Conservation (phyloP, 2,113 vertebrate genomes). For the Collichthys lucidus region DNA sequence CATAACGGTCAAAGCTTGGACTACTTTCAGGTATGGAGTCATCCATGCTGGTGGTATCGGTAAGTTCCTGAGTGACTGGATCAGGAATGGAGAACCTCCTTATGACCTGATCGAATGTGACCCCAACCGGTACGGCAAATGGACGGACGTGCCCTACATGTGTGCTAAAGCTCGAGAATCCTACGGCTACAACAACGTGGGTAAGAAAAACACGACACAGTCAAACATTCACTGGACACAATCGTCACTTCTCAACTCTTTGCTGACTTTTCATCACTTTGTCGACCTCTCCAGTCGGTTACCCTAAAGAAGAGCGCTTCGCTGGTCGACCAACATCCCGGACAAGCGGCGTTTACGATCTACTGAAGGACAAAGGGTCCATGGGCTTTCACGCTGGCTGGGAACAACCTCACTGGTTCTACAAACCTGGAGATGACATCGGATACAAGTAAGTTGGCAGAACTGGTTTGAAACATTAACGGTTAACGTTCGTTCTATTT, state of each 20-base stretch:
- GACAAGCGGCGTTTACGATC: conserved; percentile 89
- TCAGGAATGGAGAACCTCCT: conserved; percentile 90
- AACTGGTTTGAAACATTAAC: neutral
- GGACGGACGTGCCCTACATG: conserved; percentile 91
- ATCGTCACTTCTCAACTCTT: neutral
- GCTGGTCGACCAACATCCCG: conserved; percentile 92
- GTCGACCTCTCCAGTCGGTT: conserved; percentile 85
- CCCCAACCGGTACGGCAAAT: conserved; percentile 95
- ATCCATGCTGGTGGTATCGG: conserved; percentile 97
- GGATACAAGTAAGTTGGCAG: conserved; percentile 88
- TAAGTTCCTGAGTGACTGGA: conserved; percentile 97
- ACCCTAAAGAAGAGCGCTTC: conserved; percentile 97
- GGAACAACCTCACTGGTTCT: conserved; percentile 99
- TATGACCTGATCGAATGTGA: conserved; percentile 96
- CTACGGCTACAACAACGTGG: conserved; percentile 95
- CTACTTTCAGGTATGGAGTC: conserved; percentile 89
- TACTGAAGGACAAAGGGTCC: conserved; percentile 88
- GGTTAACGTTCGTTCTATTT: neutral
- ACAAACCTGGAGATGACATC: conserved; percentile 89
- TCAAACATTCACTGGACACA: accelerated
- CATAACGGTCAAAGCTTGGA: neutral
- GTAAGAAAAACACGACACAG: conserved; percentile 78
- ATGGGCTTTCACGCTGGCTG: conserved; percentile 99
- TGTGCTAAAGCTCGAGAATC: conserved; percentile 95
- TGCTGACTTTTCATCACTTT: neutral